A percentile compares a stretch with the other conserved stretches of the same genome.
phyloP scores from a whole-genome alignment of 2,797 vertebrate genomes.

The Discoglossus pictus region DNA sequence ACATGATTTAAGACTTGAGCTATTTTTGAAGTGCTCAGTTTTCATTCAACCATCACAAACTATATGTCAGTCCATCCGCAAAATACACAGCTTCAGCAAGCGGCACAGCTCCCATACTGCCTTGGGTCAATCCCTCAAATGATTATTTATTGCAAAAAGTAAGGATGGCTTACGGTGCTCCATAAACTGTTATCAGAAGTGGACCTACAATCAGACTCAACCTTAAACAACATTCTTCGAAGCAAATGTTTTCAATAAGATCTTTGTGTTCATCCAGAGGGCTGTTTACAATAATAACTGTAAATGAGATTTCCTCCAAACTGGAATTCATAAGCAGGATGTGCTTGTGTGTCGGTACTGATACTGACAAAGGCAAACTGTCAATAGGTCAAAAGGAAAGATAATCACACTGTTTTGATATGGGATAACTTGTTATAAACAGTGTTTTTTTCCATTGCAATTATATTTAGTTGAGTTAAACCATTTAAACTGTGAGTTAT shows the following conservation, averaged over 20 bases:
- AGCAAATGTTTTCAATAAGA: constrained; percentile 36
- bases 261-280: constrained; percentile 6
- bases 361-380: constrained; percentile 8
- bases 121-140: neutral
- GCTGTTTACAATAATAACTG: constrained; percentile 36
- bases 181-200: constrained; percentile 20
- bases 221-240: constrained; percentile 29
- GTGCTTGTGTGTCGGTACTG: constrained; percentile 26
- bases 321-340: constrained; percentile 33
- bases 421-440: constrained; percentile 27
- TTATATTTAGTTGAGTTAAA: constrained; percentile 8
- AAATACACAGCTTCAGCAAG: constrained; percentile 21
- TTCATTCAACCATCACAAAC: constrained; percentile 47
- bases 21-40: constrained; percentile 19
- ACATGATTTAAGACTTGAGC: neutral
- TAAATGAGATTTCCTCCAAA: constrained; percentile 41
- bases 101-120: constrained; percentile 15
- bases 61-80: constrained; percentile 35
- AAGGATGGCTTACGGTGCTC: constrained; percentile 13
- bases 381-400: constrained; percentile 7
- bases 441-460: constrained; percentile 4
- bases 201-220: constrained; percentile 16
- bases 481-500: neutral
- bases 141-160: constrained; percentile 21
- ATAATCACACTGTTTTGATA: constrained; percentile 36